A percentile compares a stretch with the other conserved stretches of the same genome.
phyloP scores from a whole-genome alignment of 2,888 invertebrate species.

The Conops quadrifasciatus region DNA sequence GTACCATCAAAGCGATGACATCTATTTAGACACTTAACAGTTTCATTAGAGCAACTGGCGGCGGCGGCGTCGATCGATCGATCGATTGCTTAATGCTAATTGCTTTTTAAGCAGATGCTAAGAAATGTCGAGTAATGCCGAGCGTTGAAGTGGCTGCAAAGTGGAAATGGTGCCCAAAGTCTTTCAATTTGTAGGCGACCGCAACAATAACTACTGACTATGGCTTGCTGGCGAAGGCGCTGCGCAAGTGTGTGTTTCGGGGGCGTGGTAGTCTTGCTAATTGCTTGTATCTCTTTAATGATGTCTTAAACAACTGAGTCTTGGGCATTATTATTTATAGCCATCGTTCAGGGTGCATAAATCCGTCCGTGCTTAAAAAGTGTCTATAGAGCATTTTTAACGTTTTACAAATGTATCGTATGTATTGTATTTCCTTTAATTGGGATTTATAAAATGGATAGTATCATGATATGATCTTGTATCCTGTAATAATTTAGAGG shows the following conservation, averaged over 20 bases:
- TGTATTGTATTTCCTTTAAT: too few relatives aligned
- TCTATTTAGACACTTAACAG: conserved; percentile 36
- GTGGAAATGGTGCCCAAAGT: background rate
- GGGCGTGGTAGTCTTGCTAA: background rate
- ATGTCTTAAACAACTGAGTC: background rate
- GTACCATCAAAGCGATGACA: conserved; percentile 34
- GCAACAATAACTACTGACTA: background rate
- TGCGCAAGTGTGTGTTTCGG: conserved; percentile 28
- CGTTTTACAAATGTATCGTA: too few relatives aligned
- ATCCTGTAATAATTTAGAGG: too few relatives aligned
- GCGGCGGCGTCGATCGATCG: background rate
- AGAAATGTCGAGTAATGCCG: background rate
- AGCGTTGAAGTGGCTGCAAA: background rate
- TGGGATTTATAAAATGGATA: too few relatives aligned
- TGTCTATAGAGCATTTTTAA: too few relatives aligned
- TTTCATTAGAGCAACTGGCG: conserved; percentile 25
- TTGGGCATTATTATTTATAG: background rate
- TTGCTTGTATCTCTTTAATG: background rate
- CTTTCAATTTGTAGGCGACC: background rate
- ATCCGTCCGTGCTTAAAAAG: too few relatives aligned
- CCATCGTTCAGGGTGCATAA: background rate
- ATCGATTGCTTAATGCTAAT: conserved; percentile 46
- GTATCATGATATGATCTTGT: too few relatives aligned
- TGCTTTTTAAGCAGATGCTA: conserved; percentile 52
- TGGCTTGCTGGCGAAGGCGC: conserved; percentile 28